These are phyloP conservation scores for Phyllotreta cruciferae DNA, from an alignment of 2,888 invertebrate species.

Conservation along the genomic window DNA sequence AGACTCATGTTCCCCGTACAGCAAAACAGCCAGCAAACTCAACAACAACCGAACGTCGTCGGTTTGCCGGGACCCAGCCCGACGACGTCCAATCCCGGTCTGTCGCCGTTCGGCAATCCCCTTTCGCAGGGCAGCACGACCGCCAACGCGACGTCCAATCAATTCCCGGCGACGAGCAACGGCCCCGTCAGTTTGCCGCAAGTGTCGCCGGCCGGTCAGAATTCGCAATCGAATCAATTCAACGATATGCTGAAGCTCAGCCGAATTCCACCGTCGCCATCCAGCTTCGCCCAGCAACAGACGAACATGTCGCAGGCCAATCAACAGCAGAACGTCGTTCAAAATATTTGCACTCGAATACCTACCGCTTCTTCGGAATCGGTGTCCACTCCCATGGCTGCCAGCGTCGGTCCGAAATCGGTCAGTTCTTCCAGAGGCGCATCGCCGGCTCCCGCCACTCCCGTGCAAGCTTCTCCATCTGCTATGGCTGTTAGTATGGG, in stretches of 20 bases:
- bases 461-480: conserved; percentile 57
- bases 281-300: conserved; percentile 52
- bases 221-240: conserved; percentile 61
- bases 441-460: conserved; percentile 63
- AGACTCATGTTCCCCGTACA: conserved; percentile 58
- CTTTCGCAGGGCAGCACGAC: conserved; percentile 57
- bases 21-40: conserved; percentile 51
- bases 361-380: conserved; percentile 51
- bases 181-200: conserved; percentile 59
- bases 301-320: conserved; percentile 50
- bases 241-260: conserved; percentile 67
- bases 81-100: conserved; percentile 68
- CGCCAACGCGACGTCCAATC: conserved; percentile 50
- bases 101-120: conserved; percentile 76
- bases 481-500: conserved; percentile 61
- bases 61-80: conserved; percentile 82
- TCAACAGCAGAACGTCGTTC: conserved; percentile 47
- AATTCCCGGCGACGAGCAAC: conserved; percentile 59
- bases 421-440: conserved; percentile 68
- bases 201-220: conserved; percentile 57
- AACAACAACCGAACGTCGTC: conserved; percentile 69
- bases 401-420: conserved; percentile 68
- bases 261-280: conserved; percentile 61
- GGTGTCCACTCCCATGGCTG: conserved; percentile 65
- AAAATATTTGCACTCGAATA: conserved; percentile 55